phyloP scores from a whole-genome alignment of 2,797 vertebrate genomes.

The Catamblyrhynchus diadema region DNA sequence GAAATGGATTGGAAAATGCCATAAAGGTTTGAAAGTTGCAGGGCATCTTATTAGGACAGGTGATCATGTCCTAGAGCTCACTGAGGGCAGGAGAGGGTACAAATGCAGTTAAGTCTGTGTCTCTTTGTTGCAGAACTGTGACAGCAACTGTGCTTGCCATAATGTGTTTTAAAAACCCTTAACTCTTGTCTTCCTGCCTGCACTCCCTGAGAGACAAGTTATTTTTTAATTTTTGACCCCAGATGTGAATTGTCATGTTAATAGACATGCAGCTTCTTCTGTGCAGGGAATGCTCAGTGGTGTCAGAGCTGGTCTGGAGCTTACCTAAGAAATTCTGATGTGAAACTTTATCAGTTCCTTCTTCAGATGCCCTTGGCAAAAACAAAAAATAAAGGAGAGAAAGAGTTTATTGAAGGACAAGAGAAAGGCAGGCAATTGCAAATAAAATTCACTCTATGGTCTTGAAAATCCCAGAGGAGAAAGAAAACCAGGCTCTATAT shows the following conservation, averaged over 20 bases:
- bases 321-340: neutral
- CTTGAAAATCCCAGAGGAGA: neutral
- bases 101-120: neutral
- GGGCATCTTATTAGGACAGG: neutral
- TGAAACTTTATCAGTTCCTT: conserved; percentile 13
- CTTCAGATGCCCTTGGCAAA: neutral
- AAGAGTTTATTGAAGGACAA: neutral
- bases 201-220: neutral
- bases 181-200: neutral
- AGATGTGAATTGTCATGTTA: neutral
- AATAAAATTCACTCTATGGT: neutral
- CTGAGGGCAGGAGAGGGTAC: neutral
- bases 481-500: neutral
- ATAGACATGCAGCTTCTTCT: accelerated
- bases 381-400: neutral
- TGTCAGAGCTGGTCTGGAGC: neutral
- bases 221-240: neutral
- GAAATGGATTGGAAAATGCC: neutral
- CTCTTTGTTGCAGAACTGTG: neutral
- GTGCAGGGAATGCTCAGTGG: neutral
- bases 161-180: neutral
- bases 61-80: neutral
- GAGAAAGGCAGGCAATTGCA: neutral
- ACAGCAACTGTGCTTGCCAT: neutral
- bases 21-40: neutral